Evolutionary conservation across 2,797 vertebrate genomes (phyloP).

Genomic region (Peromyscus aztecus): DNA sequence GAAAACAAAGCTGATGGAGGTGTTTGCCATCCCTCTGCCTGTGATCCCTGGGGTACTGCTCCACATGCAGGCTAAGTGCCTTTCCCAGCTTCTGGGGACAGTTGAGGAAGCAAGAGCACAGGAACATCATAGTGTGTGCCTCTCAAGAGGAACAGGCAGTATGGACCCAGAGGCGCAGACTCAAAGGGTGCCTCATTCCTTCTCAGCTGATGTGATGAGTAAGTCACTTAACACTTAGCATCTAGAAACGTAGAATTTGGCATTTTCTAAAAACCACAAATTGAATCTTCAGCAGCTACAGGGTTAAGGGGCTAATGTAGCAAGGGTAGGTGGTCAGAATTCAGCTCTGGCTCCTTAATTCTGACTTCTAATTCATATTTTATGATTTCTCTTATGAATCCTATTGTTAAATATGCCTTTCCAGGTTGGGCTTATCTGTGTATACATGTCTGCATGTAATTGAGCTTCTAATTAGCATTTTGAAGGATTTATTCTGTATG

Average conservation of each 20-base stretch:
- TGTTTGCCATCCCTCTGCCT: not conserved
- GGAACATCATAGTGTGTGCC: accelerated
- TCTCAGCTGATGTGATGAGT: not conserved
- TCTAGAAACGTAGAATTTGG: not conserved
- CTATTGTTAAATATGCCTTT: not conserved
- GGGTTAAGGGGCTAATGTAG: not conserved
- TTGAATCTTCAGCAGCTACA: not conserved
- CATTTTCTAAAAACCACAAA: not conserved
- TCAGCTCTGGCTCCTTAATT: not conserved
- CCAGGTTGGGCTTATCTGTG: not conserved
- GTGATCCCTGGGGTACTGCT: not conserved
- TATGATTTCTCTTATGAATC: not conserved
- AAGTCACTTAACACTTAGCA: not conserved
- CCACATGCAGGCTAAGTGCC: accelerated
- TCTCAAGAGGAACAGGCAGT: not conserved
- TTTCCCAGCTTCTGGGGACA: not conserved
- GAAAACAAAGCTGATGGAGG: not conserved
- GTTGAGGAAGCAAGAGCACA: not conserved
- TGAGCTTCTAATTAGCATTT: slow-evolving; percentile 9
- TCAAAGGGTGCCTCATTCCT: not conserved
- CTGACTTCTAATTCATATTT: not conserved
- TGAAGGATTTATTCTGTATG: not conserved
- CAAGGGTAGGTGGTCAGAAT: not conserved
- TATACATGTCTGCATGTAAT: not conserved
- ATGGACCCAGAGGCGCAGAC: no score